Evolutionary conservation across 1,140 invertebrate species (phyloP).

Genomic region (Lepidurus arcticus): DNA sequence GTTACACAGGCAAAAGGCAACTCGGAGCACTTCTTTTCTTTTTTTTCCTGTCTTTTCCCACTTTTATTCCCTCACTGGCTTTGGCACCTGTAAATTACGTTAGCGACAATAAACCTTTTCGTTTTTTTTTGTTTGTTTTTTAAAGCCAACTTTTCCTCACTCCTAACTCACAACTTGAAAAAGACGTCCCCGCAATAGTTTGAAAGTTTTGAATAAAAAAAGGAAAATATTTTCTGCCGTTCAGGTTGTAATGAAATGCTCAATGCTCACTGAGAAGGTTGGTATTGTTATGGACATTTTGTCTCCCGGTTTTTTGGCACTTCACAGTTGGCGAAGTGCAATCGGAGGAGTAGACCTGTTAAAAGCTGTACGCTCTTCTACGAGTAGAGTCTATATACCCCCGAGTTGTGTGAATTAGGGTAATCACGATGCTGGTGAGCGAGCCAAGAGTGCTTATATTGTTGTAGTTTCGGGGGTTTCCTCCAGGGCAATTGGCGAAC

Average conservation of each 20-base stretch:
- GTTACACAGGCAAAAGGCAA: not conserved
- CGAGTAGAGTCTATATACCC: not conserved
- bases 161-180: not conserved
- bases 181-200: not conserved
- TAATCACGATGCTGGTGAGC: not conserved
- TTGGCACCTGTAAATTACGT: not conserved
- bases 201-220: not conserved
- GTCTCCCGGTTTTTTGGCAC: too few relatives aligned
- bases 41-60: not conserved
- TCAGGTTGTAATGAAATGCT: too few relatives aligned
- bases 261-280: too few relatives aligned
- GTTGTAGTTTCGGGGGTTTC: not conserved
- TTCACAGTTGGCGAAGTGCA: too few relatives aligned
- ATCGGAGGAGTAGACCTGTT: too few relatives aligned
- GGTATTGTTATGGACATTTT: too few relatives aligned
- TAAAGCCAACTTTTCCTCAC: not conserved
- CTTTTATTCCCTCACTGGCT: not conserved
- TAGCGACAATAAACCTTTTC: slow-evolving; percentile 14
- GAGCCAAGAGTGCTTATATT: not conserved
- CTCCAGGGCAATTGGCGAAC: not conserved
- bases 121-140: not conserved
- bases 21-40: not conserved
- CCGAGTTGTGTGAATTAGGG: not conserved
- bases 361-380: not conserved
- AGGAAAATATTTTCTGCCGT: not conserved